Percentiles rank a stretch among this genome's conserved stretches.
Evolutionary conservation across 2,113 vertebrate species (phyloP).

Genomic region (Telmatochromis brachygnathus): DNA sequence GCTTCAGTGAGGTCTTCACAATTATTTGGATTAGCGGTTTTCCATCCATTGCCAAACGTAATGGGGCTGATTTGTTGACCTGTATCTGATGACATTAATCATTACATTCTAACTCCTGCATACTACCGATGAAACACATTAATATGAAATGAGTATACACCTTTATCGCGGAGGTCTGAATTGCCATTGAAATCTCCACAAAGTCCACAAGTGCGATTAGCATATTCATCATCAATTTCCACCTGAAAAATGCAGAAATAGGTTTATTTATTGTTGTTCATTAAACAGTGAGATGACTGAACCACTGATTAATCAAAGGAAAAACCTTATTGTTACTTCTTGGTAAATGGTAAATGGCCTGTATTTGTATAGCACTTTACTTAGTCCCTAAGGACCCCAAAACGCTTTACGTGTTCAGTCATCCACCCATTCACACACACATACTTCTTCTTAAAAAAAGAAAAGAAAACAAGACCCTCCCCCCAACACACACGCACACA

Average conservation of each 20-base stretch:
- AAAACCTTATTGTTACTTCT: neutral
- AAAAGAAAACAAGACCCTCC: too few species aligned
- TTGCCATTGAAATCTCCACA: slow-evolving; percentile 90
- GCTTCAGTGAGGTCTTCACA: slow-evolving; percentile 79
- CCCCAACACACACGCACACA: neutral
- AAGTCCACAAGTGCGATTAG: slow-evolving; percentile 83
- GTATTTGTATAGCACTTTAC: too few species aligned
- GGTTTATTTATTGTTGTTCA: neutral
- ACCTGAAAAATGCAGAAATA: slow-evolving; percentile 63
- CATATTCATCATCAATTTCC: slow-evolving; percentile 79
- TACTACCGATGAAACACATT: neutral
- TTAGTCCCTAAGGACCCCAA: too few species aligned
- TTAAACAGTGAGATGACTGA: neutral
- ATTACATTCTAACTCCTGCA: neutral
- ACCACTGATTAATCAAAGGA: neutral
- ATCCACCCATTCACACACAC: too few species aligned
- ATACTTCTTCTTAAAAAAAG: too few species aligned
- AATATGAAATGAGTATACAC: slow-evolving; percentile 43
- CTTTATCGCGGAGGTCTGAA: slow-evolving; percentile 67
- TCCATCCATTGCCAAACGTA: slow-evolving; percentile 85
- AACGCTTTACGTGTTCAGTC: too few species aligned
- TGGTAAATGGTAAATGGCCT: neutral
- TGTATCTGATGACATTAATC: neutral
- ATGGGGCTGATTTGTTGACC: slow-evolving; percentile 60
- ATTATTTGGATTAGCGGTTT: slow-evolving; percentile 66